A percentile compares a stretch with the other conserved stretches of the same genome.
These are phyloP conservation scores for Perca fluviatilis DNA, from an alignment of 2,113 vertebrate species.

Conservation along the genomic window DNA sequence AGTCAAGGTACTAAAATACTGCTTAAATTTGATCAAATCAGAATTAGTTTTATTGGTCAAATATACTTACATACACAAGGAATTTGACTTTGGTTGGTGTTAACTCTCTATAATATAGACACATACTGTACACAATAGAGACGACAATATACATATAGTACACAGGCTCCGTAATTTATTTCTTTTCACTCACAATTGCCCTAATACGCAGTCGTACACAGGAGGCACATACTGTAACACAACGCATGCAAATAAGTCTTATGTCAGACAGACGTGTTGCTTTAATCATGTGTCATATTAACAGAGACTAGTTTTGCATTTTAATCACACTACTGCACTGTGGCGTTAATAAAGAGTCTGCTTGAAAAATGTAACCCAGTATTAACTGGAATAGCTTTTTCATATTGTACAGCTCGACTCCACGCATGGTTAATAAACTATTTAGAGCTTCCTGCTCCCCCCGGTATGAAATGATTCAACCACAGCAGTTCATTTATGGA, in stretches of 20 bases:
- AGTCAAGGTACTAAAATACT: too few relatives aligned
- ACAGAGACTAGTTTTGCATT: background rate
- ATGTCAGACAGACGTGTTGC: background rate
- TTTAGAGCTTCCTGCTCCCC: constrained; percentile 32
- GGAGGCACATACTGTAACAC: background rate
- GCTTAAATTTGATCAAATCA: too few relatives aligned
- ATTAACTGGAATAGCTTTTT: constrained; percentile 1
- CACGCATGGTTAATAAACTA: constrained; percentile 25
- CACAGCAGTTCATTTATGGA: constrained; percentile 14
- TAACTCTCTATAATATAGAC: too few relatives aligned
- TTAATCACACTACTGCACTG: background rate
- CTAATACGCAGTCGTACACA: too few relatives aligned
- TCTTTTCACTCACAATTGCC: too few relatives aligned
- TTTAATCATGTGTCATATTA: background rate
- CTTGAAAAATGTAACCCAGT: background rate
- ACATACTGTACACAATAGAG: too few relatives aligned
- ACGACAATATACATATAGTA: too few relatives aligned
- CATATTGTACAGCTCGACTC: constrained; percentile 9
- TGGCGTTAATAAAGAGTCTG: background rate
- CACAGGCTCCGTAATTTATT: too few relatives aligned
- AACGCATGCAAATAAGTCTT: background rate
- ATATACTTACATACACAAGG: too few relatives aligned
- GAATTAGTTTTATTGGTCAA: too few relatives aligned
- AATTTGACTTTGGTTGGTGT: too few relatives aligned
- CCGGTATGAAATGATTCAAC: background rate